Evolutionary conservation across 2,113 vertebrate species (phyloP), one percentile per base, ranked within the genome.

Genomic region (Romanogobio albipinnatus): DNA sequence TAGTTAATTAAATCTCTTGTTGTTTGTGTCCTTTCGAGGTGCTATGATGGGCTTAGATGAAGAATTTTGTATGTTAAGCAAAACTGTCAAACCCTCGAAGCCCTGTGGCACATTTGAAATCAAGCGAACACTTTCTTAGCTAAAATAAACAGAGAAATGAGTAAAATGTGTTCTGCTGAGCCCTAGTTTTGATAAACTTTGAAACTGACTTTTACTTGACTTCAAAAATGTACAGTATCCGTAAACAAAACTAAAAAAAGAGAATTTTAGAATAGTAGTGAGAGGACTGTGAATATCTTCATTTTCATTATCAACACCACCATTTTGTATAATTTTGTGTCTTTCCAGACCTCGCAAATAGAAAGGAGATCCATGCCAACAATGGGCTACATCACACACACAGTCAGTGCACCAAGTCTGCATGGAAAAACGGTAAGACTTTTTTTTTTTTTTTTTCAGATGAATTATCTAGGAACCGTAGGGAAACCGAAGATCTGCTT

Each of bases 341-440:
- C 77, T 83, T 87, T 87, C 5, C 95, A 99, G 97, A 95, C 94
- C 2, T 93, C 95, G 36, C 96, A 96, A n/a, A 61, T 95, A 47
- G 97, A 97, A 86, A 96, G 97, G 8, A 93, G 96, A 89, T 98
- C 98, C 70, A 96, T 98, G 95, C 97, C 98, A 82, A 89, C 96
- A 75, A 96, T 98, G 96, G 97, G 98, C 86, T 99, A 99, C 92
- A 98, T 99, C 96, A 99, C 98, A 0, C 98, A 99, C 90, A 99
- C 98, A 0, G 98, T 99, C 93, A 99, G 98, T 3, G 98, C 98
- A 17, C 98, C 98, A 84, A 99, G 98, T 92, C 90, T 99, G 88
- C 97, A 99, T 3, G 98, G 98, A 45, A 98, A 98, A 95, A 99
- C 98, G 95, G 98, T 99, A 96, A 90, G 96, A 90, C 59, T 68